Conservation (phyloP, 1,140 invertebrate species). For the Cyclargus thomasi region DNA sequence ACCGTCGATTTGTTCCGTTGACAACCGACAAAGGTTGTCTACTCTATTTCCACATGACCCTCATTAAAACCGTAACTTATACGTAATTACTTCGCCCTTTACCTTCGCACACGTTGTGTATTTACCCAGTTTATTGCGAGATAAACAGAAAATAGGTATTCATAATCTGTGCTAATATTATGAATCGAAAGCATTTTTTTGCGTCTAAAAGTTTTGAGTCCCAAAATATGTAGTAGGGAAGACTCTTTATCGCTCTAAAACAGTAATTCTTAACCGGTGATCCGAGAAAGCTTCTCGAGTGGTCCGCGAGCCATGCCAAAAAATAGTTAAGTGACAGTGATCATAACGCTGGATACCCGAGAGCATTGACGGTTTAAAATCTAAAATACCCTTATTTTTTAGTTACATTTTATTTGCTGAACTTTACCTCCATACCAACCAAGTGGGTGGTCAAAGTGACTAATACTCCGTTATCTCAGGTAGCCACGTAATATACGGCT, state of each 20-base stretch:
- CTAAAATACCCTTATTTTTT: too few species aligned
- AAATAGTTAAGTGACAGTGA: too few species aligned
- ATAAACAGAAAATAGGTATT: neutral
- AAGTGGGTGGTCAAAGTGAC: too few species aligned
- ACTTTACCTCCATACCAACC: too few species aligned
- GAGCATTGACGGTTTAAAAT: too few species aligned
- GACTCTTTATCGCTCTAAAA: too few species aligned
- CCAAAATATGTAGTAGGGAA: too few species aligned
- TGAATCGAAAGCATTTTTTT: neutral
- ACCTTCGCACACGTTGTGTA: neutral
- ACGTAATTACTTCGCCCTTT: neutral
- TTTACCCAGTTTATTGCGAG: neutral
- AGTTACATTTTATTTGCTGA: too few species aligned
- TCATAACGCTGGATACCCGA: too few species aligned
- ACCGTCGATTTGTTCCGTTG: neutral
- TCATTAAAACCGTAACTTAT: conserved; percentile 1
- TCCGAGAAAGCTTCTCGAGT: too few species aligned
- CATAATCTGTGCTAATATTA: neutral
- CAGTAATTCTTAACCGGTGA: too few species aligned
- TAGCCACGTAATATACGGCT: neutral
- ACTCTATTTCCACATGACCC: conserved; percentile 2
- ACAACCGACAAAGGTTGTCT: neutral
- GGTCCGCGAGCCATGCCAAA: too few species aligned
- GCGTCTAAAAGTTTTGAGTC: neutral
- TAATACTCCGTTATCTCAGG: neutral